These are phyloP conservation scores for Gallinago paraguaiae DNA, from an alignment of 2,113 vertebrate genomes.

Conservation along the genomic window DNA sequence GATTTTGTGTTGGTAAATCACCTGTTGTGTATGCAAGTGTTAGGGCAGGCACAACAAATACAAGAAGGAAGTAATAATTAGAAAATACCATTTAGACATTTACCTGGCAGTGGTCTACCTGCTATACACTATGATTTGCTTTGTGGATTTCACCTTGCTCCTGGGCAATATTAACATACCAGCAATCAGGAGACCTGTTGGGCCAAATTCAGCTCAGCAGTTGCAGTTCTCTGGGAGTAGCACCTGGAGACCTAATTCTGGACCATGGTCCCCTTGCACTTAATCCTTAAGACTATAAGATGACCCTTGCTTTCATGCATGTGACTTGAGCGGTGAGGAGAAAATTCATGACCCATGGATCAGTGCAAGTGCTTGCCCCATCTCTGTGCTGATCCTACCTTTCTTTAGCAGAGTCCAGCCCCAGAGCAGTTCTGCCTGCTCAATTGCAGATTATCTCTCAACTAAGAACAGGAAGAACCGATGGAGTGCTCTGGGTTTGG, in stretches of 20 bases:
- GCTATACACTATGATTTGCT: background rate
- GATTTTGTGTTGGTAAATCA: background rate
- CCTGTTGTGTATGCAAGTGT: background rate
- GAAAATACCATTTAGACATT: background rate
- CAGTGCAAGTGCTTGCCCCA: background rate
- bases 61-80: background rate
- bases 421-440: too few relatives aligned
- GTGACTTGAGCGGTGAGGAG: background rate
- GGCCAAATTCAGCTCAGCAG: background rate
- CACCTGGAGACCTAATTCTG: background rate
- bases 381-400: too few relatives aligned
- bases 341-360: rapidly evolving
- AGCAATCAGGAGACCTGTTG: background rate
- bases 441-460: background rate
- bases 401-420: background rate
- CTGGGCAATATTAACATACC: background rate
- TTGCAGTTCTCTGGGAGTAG: background rate
- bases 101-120: background rate
- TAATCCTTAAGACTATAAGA: background rate
- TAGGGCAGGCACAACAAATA: background rate
- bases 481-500: background rate
- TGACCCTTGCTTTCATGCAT: background rate
- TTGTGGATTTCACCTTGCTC: background rate
- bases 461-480: background rate
- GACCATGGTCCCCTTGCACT: rapidly evolving